Base-by-base conservation (phyloP, 2,113 vertebrate species). In the Anolis carolinensis region DNA sequence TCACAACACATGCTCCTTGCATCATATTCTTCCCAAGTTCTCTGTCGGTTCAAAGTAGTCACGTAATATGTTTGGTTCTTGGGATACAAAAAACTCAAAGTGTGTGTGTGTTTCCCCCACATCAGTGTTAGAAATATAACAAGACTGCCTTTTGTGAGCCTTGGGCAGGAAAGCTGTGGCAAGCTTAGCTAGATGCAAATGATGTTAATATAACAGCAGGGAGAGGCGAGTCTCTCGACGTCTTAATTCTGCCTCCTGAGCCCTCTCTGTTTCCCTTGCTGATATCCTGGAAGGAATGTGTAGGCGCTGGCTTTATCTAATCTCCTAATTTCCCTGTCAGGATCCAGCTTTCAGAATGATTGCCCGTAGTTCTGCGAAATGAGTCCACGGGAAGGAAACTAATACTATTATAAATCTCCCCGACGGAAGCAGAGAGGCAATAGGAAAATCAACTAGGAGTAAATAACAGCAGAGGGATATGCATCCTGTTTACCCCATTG, bases 241-340 rank as follows among this genome's bases (percentile, higher is more conserved):
- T 90, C 83, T 87, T 88, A 89, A 88, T 90, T 90, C 80, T 23
- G 10, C 74, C 73, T 90, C 86, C 68, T 6, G 1, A 36, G 44
- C 91, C 80, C 89, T 86, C 55, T 79, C 89, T 87, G 78, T 80
- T 88, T 84, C 89, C 80, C 78, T 89, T 52, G 82, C 88, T 76
- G 34, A 86, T 76, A 79, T 68, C 72, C 39, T 59, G 81, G 89
- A 83, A 88, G 83, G 83, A 90, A 83, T 48, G 86, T 81, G 90
- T 90, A 79, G 81, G 87, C 21, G 71, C 77, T 63, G n/a, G 52
- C 52, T 72, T 73, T 90, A 90, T 90, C 92, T 92, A 88, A 87
- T 94, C 94, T 90, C 83, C 89, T 93, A 91, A 92, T 94, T 93
- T 93, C 91, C 92, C 90, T 87, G 92, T 90, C 93, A 91, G 79